Evolutionary conservation across 2,797 vertebrate genomes (phyloP).

Genomic region (Mormyrus proboscirostris): DNA sequence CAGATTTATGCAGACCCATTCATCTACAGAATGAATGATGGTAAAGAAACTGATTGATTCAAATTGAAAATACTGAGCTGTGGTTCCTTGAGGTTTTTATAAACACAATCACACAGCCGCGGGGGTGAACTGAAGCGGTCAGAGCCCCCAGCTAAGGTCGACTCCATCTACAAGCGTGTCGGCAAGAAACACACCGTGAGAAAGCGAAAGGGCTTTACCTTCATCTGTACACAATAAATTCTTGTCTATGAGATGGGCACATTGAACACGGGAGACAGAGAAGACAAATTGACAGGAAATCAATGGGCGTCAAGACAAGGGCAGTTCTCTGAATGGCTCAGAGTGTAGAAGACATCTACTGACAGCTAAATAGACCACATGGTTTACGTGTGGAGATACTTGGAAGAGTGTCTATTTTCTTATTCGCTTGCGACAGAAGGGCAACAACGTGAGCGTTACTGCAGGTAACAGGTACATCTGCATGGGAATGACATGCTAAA

Average conservation of each 20-base stretch:
- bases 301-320: conserved; percentile 2
- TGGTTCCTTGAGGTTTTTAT: conserved; percentile 2
- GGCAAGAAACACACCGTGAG: conserved; percentile 19
- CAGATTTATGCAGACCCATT: neutral
- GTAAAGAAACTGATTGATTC: neutral
- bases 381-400: neutral
- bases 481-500: neutral
- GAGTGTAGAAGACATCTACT: neutral
- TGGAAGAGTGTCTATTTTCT: neutral
- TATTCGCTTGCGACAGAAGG: neutral
- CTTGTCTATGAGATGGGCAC: conserved; percentile 23
- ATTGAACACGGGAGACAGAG: conserved; percentile 21
- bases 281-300: conserved; percentile 16
- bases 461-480: neutral
- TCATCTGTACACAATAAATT: conserved; percentile 25
- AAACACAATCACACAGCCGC: conserved; percentile 14
- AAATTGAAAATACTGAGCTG: neutral
- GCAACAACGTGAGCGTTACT: neutral
- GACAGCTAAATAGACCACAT: neutral
- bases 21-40: neutral
- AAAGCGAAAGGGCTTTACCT: conserved; percentile 23
- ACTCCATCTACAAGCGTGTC: conserved; percentile 17
- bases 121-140: neutral
- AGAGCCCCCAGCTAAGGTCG: conserved; percentile 7
- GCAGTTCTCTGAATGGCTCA: neutral